Conservation (phyloP, 2,888 invertebrate genomes). For the Apamea epomidion region DNA sequence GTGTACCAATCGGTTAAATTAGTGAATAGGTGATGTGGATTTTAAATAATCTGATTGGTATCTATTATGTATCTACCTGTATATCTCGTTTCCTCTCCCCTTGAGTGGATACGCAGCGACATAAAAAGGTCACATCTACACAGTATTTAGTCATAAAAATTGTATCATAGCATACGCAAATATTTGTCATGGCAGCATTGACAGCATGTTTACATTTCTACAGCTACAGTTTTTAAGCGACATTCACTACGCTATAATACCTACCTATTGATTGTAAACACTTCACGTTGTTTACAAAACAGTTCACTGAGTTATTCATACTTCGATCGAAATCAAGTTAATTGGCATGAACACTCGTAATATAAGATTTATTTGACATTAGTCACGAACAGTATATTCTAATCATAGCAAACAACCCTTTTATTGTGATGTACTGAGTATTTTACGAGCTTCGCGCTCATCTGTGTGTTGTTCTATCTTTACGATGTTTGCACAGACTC, state of each 20-base stretch:
- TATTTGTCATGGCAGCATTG: constrained; percentile 46
- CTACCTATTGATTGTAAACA: constrained; percentile 21
- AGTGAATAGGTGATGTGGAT: neutral
- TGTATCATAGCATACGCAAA: constrained; percentile 50
- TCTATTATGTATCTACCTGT: neutral
- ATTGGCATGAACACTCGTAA: constrained; percentile 30
- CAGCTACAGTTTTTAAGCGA: constrained; percentile 43
- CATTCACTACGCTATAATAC: constrained; percentile 35
- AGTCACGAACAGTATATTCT: constrained; percentile 30
- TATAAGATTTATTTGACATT: constrained; percentile 38
- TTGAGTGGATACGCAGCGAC: neutral
- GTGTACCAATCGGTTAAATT: neutral
- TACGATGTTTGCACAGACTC: constrained; percentile 54
- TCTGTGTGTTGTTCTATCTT: constrained; percentile 41
- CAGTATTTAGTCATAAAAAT: constrained; percentile 45
- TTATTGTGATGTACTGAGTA: constrained; percentile 40
- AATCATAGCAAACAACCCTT: constrained; percentile 42
- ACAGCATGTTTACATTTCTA: constrained; percentile 11
- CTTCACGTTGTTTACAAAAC: constrained; percentile 24
- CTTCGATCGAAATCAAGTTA: constrained; percentile 14
- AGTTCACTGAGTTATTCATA: constrained; percentile 14
- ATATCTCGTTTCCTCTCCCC: neutral
- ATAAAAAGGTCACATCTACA: constrained; percentile 61
- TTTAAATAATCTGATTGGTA: neutral
- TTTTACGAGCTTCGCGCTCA: constrained; percentile 44